phyloP scores from a whole-genome alignment of 1,140 invertebrate species.

The Centruroides sculpturatus region DNA sequence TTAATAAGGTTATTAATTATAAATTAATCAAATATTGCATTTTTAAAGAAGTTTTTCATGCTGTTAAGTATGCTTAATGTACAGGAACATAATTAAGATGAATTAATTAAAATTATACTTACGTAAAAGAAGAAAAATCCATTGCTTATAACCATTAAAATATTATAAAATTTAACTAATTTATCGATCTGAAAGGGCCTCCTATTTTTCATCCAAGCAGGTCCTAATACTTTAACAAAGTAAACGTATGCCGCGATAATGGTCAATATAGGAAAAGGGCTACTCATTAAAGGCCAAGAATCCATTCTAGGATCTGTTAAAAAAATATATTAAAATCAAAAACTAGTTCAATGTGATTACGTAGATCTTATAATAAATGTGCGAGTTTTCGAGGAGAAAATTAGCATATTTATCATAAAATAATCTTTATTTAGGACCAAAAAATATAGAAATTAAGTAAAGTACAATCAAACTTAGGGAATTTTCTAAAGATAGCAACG shows the following conservation, averaged over 20 bases:
- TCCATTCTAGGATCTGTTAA: constrained; percentile 71
- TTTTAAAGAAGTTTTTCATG: background rate
- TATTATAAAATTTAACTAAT: constrained; percentile 31
- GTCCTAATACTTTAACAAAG: constrained; percentile 51
- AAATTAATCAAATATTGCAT: background rate
- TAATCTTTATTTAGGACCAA: no score
- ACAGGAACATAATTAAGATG: background rate
- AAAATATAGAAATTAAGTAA: no score
- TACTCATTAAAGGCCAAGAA: constrained; percentile 79
- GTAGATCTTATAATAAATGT: no score
- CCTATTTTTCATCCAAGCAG: constrained; percentile 30
- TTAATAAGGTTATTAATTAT: background rate
- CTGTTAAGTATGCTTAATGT: background rate
- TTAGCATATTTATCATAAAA: no score
- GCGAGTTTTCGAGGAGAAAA: no score
- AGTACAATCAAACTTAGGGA: no score
- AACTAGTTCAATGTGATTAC: no score
- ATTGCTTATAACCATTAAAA: constrained; percentile 31
- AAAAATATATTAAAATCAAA: constrained; percentile 5
- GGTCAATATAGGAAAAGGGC: constrained; percentile 67
- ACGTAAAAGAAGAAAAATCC: constrained; percentile 28
- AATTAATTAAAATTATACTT: constrained; percentile 1
- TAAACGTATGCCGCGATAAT: constrained; percentile 51
- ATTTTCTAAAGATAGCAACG: no score
- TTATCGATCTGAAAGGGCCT: constrained; percentile 29